A percentile compares a stretch with the other conserved stretches of the same genome.
phyloP scores from a whole-genome alignment of 2,888 invertebrate species.

The Peribatodes rhomboidaria region DNA sequence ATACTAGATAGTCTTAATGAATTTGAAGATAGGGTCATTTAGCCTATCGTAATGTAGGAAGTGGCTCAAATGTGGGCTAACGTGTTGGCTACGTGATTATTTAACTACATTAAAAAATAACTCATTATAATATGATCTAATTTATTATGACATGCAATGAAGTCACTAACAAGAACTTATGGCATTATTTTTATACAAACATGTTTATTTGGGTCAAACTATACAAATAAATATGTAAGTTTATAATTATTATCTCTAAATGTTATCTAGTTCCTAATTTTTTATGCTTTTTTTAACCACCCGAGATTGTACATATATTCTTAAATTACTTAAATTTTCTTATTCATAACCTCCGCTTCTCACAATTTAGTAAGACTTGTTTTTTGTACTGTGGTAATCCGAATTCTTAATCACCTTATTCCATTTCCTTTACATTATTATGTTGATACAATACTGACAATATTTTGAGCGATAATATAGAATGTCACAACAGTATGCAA shows the following conservation, averaged over 20 bases:
- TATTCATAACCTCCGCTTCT: too few relatives aligned
- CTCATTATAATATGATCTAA: constrained; percentile 30
- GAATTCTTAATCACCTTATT: too few relatives aligned
- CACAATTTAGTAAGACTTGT: too few relatives aligned
- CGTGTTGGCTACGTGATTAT: constrained; percentile 28
- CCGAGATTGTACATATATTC: too few relatives aligned
- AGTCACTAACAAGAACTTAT: constrained; percentile 9
- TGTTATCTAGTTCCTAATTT: too few relatives aligned
- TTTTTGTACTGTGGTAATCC: too few relatives aligned
- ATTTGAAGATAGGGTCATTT: constrained; percentile 11
- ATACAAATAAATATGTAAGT: too few relatives aligned
- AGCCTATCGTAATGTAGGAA: constrained; percentile 34
- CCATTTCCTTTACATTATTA: not conserved
- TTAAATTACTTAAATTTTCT: too few relatives aligned
- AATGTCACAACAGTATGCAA: not conserved
- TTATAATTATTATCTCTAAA: too few relatives aligned
- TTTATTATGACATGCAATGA: constrained; percentile 18
- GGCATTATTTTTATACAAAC: not conserved
- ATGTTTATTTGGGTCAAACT: too few relatives aligned
- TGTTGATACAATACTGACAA: not conserved
- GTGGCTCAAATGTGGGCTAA: constrained; percentile 24
- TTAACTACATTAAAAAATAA: constrained; percentile 37
- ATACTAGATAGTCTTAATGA: constrained; percentile 4
- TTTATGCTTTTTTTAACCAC: too few relatives aligned
- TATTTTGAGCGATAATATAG: not conserved